Base-by-base conservation (phyloP, 2,888 invertebrate species). In the Molorchus minor region DNA sequence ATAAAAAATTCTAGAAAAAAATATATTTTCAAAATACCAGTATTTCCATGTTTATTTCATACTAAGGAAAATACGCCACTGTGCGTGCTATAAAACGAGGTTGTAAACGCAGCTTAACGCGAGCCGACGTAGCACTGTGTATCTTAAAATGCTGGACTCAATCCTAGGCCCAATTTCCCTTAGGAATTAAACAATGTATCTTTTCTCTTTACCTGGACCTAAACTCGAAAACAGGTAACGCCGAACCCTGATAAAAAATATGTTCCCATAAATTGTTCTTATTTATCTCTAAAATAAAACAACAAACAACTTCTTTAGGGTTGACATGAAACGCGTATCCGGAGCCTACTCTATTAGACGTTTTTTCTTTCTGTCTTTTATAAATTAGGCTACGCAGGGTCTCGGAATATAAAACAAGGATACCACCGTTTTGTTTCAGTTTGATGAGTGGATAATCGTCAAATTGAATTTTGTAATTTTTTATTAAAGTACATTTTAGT, bases 91-190 rank as follows among this genome's bases (percentile, higher is more conserved):
- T n/a, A n/a, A n/a, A n/a, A n/a, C n/a, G n/a, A n/a, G n/a, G n/a
- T n/a, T n/a, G n/a, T n/a, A n/a, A n/a, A n/a, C n/a, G n/a, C n/a
- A n/a, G n/a, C n/a, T n/a, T n/a, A n/a, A n/a, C n/a, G n/a, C n/a
- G n/a, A n/a, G n/a, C n/a, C n/a, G n/a, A n/a, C n/a, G n/a, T n/a
- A n/a, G n/a, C n/a, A n/a, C n/a, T n/a, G 56, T 63, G 52, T 56
- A 58, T 64, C 56, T 51, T 56, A 64, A 68, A 67, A 64, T 69
- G 63, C 55, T 58, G 63, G 65, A 65, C 63, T 61, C 67, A 66
- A 68, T 63, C 64, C 65, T 54, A 59, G 44, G 60, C 62, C 66
- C 69, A 69, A 71, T 71, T 71, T 70, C 71, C 71, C 69, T 44
- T 36, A 61, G 69, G 71, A 66, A 62, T 64, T 63, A 62, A 66